Evolutionary conservation across 2,113 vertebrate genomes (phyloP), one percentile per base, ranked within the genome.

Genomic region (Periophthalmodon schlosseri): DNA sequence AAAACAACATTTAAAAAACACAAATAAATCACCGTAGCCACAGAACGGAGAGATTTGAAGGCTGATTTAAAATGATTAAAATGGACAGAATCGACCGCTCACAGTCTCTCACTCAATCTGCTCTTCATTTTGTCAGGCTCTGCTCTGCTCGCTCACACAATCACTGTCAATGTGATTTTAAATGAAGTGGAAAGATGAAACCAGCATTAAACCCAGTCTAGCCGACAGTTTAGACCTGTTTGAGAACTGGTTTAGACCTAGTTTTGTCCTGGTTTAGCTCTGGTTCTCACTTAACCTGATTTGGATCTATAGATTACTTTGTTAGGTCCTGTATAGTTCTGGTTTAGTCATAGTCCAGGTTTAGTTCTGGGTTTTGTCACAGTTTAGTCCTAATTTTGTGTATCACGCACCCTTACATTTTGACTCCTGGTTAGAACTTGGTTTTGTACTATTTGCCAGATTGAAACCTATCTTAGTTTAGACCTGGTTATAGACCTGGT

Each of bases 11-110:
- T 28, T 28, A 28, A 28, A 28, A 1, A 28, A 28, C 28, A 28
- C 3, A 28, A 28, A 28, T 28, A 28, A 28, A 28, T 28, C 28
- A 28, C 28, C 3, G 28, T 28, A 28, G 28, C 1, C 3, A 12
- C 4, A 9, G 33, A 64, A 34, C 14, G 10, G 60, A 18, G 20
- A 34, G 28, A 5, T 36, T 36, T 18, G 49, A 52, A 52, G 0
- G 1, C 18, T 52, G 24, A 61, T 61, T 2, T 16, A 6, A 64
- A 36, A 36, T 36, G 36, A 64, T 36, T 33, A 20, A 15, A 64
- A 9, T 20, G 15, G 61, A 64, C 28, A 64, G 61, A 20, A 63
- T 63, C 60, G 60, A 63, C 60, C 60, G 33, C 60, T 63, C 60
- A 1, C 15, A 36, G 28, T 28, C 28, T 28, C 28, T 28, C 61